A percentile compares a stretch with the other conserved stretches of the same genome.
Conservation (phyloP, 2,888 invertebrate genomes). For the Athalia circularis region DNA sequence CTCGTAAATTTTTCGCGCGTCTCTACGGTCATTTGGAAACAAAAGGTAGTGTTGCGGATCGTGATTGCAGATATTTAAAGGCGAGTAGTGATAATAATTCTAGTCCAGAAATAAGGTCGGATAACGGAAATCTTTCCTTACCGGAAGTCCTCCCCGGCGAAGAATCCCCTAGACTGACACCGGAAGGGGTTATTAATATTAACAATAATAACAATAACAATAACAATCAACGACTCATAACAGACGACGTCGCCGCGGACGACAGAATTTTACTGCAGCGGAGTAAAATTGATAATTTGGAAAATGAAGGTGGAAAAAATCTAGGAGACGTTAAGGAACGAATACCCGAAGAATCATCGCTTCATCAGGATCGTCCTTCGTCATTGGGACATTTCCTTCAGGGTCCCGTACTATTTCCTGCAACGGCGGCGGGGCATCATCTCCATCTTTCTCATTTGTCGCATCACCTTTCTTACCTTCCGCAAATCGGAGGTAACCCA, state of each 20-base stretch:
- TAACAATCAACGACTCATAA: too few species aligned
- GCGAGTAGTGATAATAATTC: not conserved
- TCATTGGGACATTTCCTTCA: slow-evolving; percentile 51
- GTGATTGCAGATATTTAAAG: slow-evolving; percentile 49
- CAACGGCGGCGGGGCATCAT: slow-evolving; percentile 61
- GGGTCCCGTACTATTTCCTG: slow-evolving; percentile 56
- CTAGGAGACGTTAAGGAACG: slow-evolving; percentile 29
- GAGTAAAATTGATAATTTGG: too few species aligned
- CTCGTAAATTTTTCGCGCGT: slow-evolving; percentile 87
- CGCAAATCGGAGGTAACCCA: slow-evolving; percentile 71
- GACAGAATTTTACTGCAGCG: too few species aligned
- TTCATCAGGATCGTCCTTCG: not conserved
- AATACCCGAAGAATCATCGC: slow-evolving; percentile 52
- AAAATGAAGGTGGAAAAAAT: not conserved
- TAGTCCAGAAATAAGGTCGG: slow-evolving; percentile 19
- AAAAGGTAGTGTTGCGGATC: slow-evolving; percentile 50
- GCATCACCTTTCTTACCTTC: slow-evolving; percentile 73
- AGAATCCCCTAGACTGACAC: slow-evolving; percentile 2
- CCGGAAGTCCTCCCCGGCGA: slow-evolving; percentile 21
- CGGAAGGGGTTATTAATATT: slow-evolving; percentile 7
- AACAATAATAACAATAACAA: not conserved
- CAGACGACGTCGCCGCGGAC: too few species aligned
- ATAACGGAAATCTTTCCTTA: slow-evolving; percentile 44
- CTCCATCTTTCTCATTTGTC: slow-evolving; percentile 69
- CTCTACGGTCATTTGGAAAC: slow-evolving; percentile 86